Base-by-base conservation (phyloP, 2,113 vertebrate species). In the Otocyon megalotis region DNA sequence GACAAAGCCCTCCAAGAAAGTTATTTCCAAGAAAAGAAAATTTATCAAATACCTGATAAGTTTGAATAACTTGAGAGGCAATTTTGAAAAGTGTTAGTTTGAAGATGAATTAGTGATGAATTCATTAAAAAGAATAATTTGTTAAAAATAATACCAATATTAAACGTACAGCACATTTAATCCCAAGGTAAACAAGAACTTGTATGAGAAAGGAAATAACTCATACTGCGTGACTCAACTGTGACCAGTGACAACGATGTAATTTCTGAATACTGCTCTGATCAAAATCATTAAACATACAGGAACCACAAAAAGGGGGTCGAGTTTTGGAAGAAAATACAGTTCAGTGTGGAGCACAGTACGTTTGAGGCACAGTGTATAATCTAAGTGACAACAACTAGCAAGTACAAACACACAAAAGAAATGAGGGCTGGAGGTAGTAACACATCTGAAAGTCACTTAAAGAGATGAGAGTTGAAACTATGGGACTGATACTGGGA, bases 11-110 rank as follows among this genome's bases (percentile, higher is more conserved):
- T 88, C 35, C 37, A 67, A 76, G 22, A 77, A 92, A 76, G 56
- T 65, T 53, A 82, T 54, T 76, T 74, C 58, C 71, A 54, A 71
- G 37, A 84, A 90, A 67, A 91, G 12, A 93, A 88, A 63, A 87
- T 22, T 35, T 71, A 77, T 88, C 43, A 89, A 89, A 89, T 53
- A 77, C 7, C 37, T 85, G 53, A 5, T 56, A 67, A 80, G 16
- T 37, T 0, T 82, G 28, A 94, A 30, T 56, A 30, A 67, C 58
- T 60, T 92, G 77, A 92, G 58, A 83, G 37, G 8, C 37, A 83
- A 69, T 65, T 88, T 83, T 84, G 43, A 93, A 53, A 93, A 81
- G 43, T 12, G 1, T 62, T 26, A 87, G 30, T 82, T 60, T 92
- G 17, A 92, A 84, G 84, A 69, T 53, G 32, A 69, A 67, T 60